Evolutionary conservation across 2,797 vertebrate genomes (phyloP).

Genomic region (Xenopus petersii): DNA sequence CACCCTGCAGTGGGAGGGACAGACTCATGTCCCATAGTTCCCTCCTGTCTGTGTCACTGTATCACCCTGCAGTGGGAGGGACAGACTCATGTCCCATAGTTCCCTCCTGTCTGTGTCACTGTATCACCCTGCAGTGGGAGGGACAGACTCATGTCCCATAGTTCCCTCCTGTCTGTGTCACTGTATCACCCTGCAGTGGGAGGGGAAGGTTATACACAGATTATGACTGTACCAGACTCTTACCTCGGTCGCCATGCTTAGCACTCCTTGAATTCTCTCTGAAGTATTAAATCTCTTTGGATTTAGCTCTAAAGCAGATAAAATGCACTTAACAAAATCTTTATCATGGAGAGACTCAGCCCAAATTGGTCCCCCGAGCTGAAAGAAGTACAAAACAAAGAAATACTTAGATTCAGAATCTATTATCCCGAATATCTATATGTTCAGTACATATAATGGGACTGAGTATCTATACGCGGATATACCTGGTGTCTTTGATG

Average conservation of each 20-base stretch:
- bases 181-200: neutral
- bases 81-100: no score
- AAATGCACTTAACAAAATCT: conserved; percentile 73
- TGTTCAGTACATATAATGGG: neutral
- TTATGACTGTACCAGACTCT: neutral
- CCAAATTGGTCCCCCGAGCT: conserved; percentile 88
- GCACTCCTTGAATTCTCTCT: conserved; percentile 79
- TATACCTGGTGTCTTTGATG: conserved; percentile 83
- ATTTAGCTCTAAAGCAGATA: conserved; percentile 72
- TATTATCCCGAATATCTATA: neutral
- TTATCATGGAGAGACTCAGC: conserved; percentile 79
- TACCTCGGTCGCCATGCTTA: conserved; percentile 85
- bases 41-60: no score
- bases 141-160: no score
- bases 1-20: no score
- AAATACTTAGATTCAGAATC: neutral
- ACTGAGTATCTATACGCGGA: neutral
- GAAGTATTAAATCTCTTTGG: conserved; percentile 78
- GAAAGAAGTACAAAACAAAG: conserved; percentile 3
- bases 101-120: no score
- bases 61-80: no score
- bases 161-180: no score
- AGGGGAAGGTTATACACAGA: neutral
- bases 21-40: no score
- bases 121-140: no score